Evolutionary conservation across 1,140 invertebrate genomes (phyloP), one percentile per base, ranked within the genome.

Genomic region (Branchinecta lynchi): DNA sequence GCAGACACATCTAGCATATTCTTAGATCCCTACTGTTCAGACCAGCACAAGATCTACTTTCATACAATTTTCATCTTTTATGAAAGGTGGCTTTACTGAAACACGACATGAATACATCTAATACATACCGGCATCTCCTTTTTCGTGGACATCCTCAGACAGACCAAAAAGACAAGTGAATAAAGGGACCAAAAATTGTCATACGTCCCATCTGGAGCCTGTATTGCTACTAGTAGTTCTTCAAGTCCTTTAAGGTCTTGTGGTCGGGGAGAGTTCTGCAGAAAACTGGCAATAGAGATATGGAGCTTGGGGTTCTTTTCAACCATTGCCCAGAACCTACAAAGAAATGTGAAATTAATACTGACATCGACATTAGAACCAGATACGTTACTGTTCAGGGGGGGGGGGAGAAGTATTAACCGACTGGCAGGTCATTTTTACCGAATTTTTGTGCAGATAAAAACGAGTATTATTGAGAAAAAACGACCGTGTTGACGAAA

Each of bases 281-380:
- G 79, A 76, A 89, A 90, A 32, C 83, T 86, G 70, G 86, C 81
- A 69, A 92, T 73, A 17, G 82, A 79, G 67, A 85, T 80, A 77
- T 88, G 84, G 71, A 87, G 83, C 5, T 81, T 78, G 9, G 82
- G 77, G 73, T 90, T 84, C 77, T 85, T 86, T 21, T 89, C 75
- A 74, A 90, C 79, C 76, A 88, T 86, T 21, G 88, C 90, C 89
- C 90, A 92, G 79, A 90, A 91, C 75, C 86, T 89, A 75, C 72
- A 82, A 81, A 76, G 74, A 77, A 68, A 70, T 72, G 66, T 68
- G 73, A 20, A 51, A 69, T 12, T 8, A 65, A 65, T 32, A 32
- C 32, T 32, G 32, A 32, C 32, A 32, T n/a, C n/a, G n/a, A n/a
- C n/a, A n/a, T n/a, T n/a, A 51, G 46, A 51, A 51, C 9, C 46